Percentiles rank a stretch among this genome's conserved stretches.
These are phyloP conservation scores for Talpa occidentalis DNA, from an alignment of 2,113 vertebrate species.

Conservation along the genomic window DNA sequence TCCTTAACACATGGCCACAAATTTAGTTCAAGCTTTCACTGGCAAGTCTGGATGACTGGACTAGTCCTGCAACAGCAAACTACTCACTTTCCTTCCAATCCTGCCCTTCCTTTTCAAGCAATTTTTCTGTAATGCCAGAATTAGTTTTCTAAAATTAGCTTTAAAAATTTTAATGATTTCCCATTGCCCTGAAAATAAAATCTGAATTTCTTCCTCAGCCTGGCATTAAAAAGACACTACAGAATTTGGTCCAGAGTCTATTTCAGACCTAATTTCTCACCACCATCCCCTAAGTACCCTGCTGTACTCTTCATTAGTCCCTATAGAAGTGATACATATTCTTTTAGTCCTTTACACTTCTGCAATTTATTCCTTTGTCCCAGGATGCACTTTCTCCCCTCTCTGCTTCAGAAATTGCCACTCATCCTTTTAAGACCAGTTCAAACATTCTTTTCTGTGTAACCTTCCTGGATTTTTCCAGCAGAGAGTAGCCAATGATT, in stretches of 20 bases:
- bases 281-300: background rate
- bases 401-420: background rate
- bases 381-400: background rate
- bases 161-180: slow-evolving; percentile 3
- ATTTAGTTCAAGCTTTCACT: background rate
- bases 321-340: background rate
- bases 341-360: background rate
- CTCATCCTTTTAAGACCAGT: background rate
- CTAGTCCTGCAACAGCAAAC: background rate
- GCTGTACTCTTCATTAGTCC: background rate
- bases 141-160: slow-evolving; percentile 44
- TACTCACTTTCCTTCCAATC: background rate
- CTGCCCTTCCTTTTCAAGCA: background rate
- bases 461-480: background rate
- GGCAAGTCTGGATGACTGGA: background rate
- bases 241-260: background rate
- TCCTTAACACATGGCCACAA: background rate
- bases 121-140: slow-evolving; percentile 42
- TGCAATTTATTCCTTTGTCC: background rate
- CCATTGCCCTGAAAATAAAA: background rate
- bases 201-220: background rate
- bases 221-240: background rate
- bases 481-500: background rate
- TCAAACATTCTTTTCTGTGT: background rate
- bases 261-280: background rate